Evolutionary conservation across 2,113 vertebrate genomes (phyloP).

Genomic region (Lagopus leucura): DNA sequence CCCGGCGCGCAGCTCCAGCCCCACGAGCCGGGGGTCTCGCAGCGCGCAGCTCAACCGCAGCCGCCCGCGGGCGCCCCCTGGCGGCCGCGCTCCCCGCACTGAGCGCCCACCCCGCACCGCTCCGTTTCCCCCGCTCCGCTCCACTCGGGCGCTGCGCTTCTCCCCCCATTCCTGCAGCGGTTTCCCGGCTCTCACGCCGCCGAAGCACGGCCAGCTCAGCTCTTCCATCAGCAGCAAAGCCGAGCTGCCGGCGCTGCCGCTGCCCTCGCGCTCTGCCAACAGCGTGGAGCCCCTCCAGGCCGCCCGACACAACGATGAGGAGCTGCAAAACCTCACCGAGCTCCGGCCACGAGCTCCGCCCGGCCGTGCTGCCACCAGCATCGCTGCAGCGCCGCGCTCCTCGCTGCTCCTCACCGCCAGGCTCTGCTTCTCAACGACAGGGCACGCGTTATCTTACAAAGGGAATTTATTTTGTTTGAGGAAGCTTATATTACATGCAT

Average conservation of each 20-base stretch:
- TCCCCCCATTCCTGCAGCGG: too few species aligned
- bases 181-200: too few species aligned
- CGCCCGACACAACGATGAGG: accelerated
- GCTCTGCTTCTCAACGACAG: neutral
- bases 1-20: neutral
- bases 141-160: too few species aligned
- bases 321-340: accelerated
- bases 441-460: slow-evolving; percentile 51
- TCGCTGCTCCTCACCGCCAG: too few species aligned
- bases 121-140: neutral
- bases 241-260: accelerated
- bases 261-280: neutral
- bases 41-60: neutral
- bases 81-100: neutral
- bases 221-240: neutral
- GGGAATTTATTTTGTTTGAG: slow-evolving; percentile 77
- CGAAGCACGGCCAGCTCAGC: accelerated
- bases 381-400: accelerated
- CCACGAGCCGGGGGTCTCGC: too few species aligned
- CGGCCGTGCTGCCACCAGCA: accelerated
- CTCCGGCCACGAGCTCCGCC: neutral
- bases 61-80: slow-evolving; percentile 8
- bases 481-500: slow-evolving; percentile 79
- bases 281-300: neutral
- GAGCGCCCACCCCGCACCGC: accelerated